Conservation (phyloP, 2,797 vertebrate genomes). For the Labeo calbasu region DNA sequence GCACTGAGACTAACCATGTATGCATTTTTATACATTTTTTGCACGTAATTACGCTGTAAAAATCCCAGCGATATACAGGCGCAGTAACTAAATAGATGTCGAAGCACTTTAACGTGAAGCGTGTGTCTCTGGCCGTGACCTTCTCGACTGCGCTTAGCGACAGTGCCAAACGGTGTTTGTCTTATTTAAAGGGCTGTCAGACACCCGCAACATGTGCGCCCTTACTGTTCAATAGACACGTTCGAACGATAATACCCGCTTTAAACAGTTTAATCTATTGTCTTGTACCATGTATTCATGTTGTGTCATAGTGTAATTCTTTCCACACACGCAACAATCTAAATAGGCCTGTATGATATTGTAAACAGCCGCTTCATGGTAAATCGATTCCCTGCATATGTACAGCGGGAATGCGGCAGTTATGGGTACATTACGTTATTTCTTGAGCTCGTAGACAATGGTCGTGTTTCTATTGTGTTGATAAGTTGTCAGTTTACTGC, state of each 20-base stretch:
- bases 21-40: not conserved
- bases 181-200: constrained; percentile 54
- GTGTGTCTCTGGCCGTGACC: constrained; percentile 45
- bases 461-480: not conserved
- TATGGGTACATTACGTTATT: constrained; percentile 23
- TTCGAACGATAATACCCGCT: not conserved
- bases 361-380: constrained; percentile 9
- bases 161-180: constrained; percentile 32
- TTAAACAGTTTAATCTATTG: not conserved
- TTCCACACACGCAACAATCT: not conserved
- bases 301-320: not conserved
- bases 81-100: not conserved
- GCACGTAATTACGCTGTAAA: not conserved
- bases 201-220: constrained; percentile 59
- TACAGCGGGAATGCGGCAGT: constrained; percentile 28
- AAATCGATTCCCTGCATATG: constrained; percentile 34
- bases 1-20: not conserved
- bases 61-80: too few species aligned
- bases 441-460: not conserved
- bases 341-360: constrained; percentile 15
- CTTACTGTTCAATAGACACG: not conserved
- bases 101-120: constrained; percentile 1
- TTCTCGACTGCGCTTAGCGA: constrained; percentile 47
- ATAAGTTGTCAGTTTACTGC: not conserved
- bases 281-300: not conserved